Evolutionary conservation across 2,888 invertebrate species (phyloP), one percentile per base, ranked within the genome.

Genomic region (Idaea straminata): DNA sequence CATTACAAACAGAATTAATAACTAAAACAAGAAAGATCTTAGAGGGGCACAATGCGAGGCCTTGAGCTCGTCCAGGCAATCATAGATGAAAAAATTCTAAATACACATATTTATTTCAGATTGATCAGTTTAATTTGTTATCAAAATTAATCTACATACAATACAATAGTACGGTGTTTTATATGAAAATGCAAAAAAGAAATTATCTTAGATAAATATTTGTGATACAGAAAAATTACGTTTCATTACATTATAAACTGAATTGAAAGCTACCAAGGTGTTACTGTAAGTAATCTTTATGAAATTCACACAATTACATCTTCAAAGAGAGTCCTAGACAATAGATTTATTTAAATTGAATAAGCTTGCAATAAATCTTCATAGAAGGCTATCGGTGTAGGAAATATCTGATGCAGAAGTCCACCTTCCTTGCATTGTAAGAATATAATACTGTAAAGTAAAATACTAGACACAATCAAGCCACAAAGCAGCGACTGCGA

Each of bases 341-440:
- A 88, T 87, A 83, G 82, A 80, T 80, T 81, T 83, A 87, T 91
- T 91, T 89, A 89, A 89, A 91, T 91, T 90, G 88, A 91, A 89
- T 90, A 88, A 84, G 84, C 78, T 79, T 74, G 87, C 84, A 89
- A 91, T 92, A 92, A 91, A 91, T 92, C 90, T 85, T 88, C 86
- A 82, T 83, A 89, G 84, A 91, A 91, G 92, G 92, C 92, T 92
- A 92, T 92, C 92, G 84, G 77, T 81, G 76, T 73, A 83, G 87
- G 86, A 86, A 85, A 84, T 80, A 91, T 91, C 91, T 84, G 87
- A 91, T 91, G 83, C 87, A 83, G 87, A 80, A 82, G 79, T 77
- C 78, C 77, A 76, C 70, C 77, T 74, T 77, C 72, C 74, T 74
- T 70, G 82, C 79, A 86, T 88, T 86, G 87, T 86, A 68, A 47